Base-by-base conservation (phyloP, 2,888 invertebrate species). In the Maniola hyperantus region DNA sequence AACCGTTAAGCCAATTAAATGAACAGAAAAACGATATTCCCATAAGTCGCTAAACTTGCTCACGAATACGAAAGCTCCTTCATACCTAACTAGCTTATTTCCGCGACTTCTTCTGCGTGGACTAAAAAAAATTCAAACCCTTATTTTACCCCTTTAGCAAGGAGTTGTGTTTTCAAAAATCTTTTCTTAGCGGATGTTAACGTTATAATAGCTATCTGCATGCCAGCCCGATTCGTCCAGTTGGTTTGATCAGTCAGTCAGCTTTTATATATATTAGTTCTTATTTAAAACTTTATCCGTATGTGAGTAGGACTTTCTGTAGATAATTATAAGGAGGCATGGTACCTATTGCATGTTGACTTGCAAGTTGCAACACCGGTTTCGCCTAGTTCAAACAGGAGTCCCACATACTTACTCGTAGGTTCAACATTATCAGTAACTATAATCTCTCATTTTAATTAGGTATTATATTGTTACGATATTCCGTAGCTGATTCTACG, bases 381-480 rank as follows among this genome's bases (percentile, higher is more conserved):
- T 57, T 39, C 7, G 57, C 42, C 57, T 57, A 20, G 57, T 42
- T 13, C 39, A 57, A 57, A 57, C 42, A 42, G 42, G 11, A 57
- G 18, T 57, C 15, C 36, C 39, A 11, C 5, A 34, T n/a, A 34
- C 13, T 18, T n/a, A 34, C 13, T 48, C 15, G 7, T 48, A n/a
- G 10, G n/a, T 39, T 20, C 15, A 36, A 55, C 34, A 18, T 18
- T 39, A 57, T 57, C 39, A 57, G 20, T 20, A 39, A 42, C 4
- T 20, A 34, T 42, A 6, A 57, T 42, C 57, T 57, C 39, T 18
- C 20, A 57, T 57, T 57, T 57, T 54, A 54, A 54, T 54, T 54
- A n/a, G 2, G 5, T 4, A 20, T 10, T 4, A 55, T 18, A 44
- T 44, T 58, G 44, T 44, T 13, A 44, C 26, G 20, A 36, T 18